phyloP scores from a whole-genome alignment of 2,113 vertebrate genomes.

The Uropsilus gracilis region DNA sequence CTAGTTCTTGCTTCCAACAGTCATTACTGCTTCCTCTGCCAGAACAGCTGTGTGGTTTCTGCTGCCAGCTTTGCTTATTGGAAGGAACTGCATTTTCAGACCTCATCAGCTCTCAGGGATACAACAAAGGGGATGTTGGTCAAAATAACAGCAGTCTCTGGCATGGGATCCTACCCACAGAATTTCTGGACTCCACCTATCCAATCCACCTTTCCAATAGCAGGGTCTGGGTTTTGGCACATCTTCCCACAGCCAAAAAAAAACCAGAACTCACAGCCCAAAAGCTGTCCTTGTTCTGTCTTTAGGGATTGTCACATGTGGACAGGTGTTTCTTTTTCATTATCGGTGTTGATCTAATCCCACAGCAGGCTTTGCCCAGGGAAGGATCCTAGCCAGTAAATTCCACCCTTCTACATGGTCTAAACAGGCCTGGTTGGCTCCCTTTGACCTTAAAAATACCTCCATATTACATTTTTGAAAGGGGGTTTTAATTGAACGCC shows the following conservation, averaged over 20 bases:
- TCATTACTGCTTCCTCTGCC: not conserved
- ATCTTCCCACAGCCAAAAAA: not conserved
- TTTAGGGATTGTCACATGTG: not conserved
- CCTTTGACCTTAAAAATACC: not conserved
- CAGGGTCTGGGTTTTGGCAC: not conserved
- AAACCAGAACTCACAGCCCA: not conserved
- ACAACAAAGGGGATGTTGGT: not conserved
- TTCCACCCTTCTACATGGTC: not conserved
- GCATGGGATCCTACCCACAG: not conserved
- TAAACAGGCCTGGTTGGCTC: not conserved
- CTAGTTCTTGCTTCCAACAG: not conserved
- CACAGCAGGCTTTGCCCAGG: no score
- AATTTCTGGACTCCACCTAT: not conserved
- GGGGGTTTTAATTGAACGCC: not conserved
- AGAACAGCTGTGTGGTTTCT: not conserved
- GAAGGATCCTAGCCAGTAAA: not conserved
- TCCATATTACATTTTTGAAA: not conserved
- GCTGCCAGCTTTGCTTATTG: slow-evolving; percentile 27
- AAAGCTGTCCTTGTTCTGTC: not conserved
- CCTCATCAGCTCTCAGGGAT: not conserved
- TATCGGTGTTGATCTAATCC: no score
- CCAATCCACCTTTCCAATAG: not conserved
- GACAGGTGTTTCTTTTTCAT: not conserved
- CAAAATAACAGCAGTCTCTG: slow-evolving; percentile 6
- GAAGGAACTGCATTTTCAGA: not conserved